phyloP scores from a whole-genome alignment of 2,888 invertebrate species.

The Oeneis ivallda region DNA sequence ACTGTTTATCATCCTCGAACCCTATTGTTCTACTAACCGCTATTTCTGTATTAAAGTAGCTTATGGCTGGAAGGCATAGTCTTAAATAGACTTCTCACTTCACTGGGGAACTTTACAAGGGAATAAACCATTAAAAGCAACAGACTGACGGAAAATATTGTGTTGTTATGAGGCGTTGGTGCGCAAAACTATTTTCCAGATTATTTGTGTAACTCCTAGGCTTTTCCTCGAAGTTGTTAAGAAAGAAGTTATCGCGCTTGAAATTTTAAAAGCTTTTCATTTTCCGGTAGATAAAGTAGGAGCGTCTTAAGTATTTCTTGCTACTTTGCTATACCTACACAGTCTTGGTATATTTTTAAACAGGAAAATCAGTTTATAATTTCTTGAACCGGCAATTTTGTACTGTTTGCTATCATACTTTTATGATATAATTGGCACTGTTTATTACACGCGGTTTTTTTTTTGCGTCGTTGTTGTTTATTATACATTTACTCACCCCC shows the following conservation, averaged over 20 bases:
- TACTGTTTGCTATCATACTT: conserved; percentile 2
- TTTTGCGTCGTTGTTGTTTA: background rate
- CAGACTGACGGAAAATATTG: conserved; percentile 54
- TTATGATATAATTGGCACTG: background rate
- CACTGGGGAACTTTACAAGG: conserved; percentile 41
- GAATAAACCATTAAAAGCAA: conserved; percentile 45
- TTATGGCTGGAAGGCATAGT: conserved; percentile 41
- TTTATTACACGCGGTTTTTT: background rate
- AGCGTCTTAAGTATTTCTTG: conserved; percentile 34
- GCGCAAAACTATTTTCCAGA: conserved; percentile 57
- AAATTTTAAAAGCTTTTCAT: conserved; percentile 60
- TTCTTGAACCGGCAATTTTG: conserved; percentile 10
- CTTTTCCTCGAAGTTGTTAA: conserved; percentile 54
- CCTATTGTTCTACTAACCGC: conserved; percentile 31
- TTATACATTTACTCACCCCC: too few relatives aligned
- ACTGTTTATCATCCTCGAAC: conserved; percentile 17
- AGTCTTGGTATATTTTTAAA: conserved; percentile 31
- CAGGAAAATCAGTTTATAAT: conserved; percentile 16
- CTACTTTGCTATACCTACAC: conserved; percentile 28
- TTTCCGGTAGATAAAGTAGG: conserved; percentile 43
- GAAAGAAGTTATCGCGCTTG: conserved; percentile 57
- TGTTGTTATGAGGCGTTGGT: conserved; percentile 57
- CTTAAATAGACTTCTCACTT: conserved; percentile 49
- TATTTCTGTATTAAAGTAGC: conserved; percentile 40
- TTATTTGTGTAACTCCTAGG: conserved; percentile 62